Evolutionary conservation across 2,113 vertebrate species (phyloP), one percentile per base, ranked within the genome.

Genomic region (Corapipo altera): DNA sequence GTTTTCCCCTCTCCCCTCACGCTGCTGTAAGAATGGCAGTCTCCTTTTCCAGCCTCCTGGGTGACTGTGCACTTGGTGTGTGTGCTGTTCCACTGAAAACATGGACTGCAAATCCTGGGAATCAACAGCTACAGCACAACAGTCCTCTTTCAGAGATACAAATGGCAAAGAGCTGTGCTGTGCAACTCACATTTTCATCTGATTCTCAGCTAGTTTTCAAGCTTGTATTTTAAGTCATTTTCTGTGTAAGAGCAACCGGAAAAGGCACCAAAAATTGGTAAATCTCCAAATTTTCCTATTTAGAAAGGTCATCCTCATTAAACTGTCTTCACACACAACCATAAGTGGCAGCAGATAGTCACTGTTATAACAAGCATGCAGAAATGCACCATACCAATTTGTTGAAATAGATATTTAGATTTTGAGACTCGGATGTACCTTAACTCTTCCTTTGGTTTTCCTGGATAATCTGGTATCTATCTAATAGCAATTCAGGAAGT

Each of bases 291-390:
- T 74, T 94, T 73, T 94, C 61, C 55, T 92, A 61, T 93, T 92
- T 67, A 77, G 92, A 97, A 94, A 96, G 90, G 93, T 94, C 94
- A 95, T 67, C 62, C 85, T 95, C 88, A 97, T 94, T 93, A 96
- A 92, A 70, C 77, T 89, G 78, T 70, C 93, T 92, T 90, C 82
- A n/a, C 75, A 71, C 11, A 57, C 84, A 85, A 33, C 88, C 92
- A 71, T 86, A 93, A 94, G 89, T 89, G 92, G 96, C 89, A 92
- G 85, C 85, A 96, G 89, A 83, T 93, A 94, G 12, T 92, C 85
- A 64, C 69, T 86, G 62, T 39, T 92, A 11, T 12, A 87, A 85
- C 64, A 76, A 67, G 88, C 64, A 14, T 28, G 69, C 35, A 51
- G 81, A 70, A 81, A 89, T 55, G 43, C 91, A 88, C 58, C 59